phyloP scores from a whole-genome alignment of 2,113 vertebrate species.

The Cranoglanis bouderius region DNA sequence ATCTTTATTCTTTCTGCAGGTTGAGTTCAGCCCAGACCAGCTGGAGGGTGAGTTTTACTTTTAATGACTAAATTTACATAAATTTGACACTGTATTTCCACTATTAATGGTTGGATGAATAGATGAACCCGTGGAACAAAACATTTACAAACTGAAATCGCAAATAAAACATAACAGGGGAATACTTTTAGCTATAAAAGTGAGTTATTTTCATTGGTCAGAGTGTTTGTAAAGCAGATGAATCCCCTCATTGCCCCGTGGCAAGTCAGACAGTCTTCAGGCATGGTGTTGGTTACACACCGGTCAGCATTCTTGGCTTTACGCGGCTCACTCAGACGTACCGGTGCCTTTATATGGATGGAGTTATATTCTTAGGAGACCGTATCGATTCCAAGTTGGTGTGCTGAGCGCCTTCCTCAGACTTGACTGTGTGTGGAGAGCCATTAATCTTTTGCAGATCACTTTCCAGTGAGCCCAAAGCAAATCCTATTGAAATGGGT shows the following conservation, averaged over 20 bases:
- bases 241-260: slow-evolving; percentile 9
- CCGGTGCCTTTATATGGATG: slow-evolving; percentile 76
- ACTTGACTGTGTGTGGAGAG: slow-evolving; percentile 23
- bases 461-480: slow-evolving; percentile 40
- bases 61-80: neutral
- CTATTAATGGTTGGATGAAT: neutral
- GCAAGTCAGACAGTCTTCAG: slow-evolving; percentile 8
- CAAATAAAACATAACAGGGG: neutral
- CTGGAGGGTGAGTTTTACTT: slow-evolving; percentile 68
- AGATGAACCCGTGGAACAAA: neutral
- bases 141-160: neutral
- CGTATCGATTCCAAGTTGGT: slow-evolving; percentile 73
- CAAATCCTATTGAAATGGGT: slow-evolving; percentile 38
- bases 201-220: slow-evolving; percentile 16
- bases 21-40: slow-evolving; percentile 75
- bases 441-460: slow-evolving; percentile 47
- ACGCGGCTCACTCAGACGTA: slow-evolving; percentile 54
- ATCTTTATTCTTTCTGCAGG: slow-evolving; percentile 55
- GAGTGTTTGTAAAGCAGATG: slow-evolving; percentile 3
- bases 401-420: slow-evolving; percentile 65
- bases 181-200: neutral
- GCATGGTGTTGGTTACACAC: slow-evolving; percentile 59
- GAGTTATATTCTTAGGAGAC: slow-evolving; percentile 73
- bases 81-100: neutral
- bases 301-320: slow-evolving; percentile 72